Percentiles rank a stretch among this genome's conserved stretches.
phyloP scores from a whole-genome alignment of 1,140 invertebrate species.

The Cephus cinctus region DNA sequence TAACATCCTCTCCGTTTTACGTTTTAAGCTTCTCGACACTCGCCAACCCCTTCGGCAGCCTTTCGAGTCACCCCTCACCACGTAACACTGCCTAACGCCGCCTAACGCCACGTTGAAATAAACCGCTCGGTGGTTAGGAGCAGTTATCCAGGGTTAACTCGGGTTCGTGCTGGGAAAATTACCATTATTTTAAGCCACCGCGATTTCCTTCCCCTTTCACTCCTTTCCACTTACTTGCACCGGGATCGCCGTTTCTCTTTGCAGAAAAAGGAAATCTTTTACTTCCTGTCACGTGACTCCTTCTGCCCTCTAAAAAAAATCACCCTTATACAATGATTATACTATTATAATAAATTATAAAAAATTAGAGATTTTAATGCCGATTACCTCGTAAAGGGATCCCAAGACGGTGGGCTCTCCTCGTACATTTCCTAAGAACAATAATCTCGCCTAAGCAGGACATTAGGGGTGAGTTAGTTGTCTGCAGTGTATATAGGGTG shows the following conservation, averaged over 20 bases:
- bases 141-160: constrained; percentile 13
- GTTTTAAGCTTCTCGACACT: neutral
- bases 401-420: neutral
- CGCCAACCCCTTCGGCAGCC: neutral
- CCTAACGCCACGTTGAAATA: constrained; percentile 15
- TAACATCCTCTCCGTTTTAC: constrained; percentile 13
- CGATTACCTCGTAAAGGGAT: neutral
- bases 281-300: too few relatives aligned
- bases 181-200: constrained; percentile 4
- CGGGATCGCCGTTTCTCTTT: too few relatives aligned
- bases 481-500: constrained; percentile 24
- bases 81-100: too few relatives aligned
- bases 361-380: too few relatives aligned
- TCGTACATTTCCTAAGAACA: constrained; percentile 31
- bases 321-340: too few relatives aligned
- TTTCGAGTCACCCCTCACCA: too few relatives aligned
- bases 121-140: constrained; percentile 20
- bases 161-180: neutral
- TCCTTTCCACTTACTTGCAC: too few relatives aligned
- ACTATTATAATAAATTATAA: too few relatives aligned
- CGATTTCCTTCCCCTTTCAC: neutral
- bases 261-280: too few relatives aligned
- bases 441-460: constrained; percentile 43
- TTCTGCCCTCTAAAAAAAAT: too few relatives aligned
- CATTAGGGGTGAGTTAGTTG: constrained; percentile 44